Evolutionary conservation across 2,113 vertebrate species (phyloP), one percentile per base, ranked within the genome.

Genomic region (Corynorhinus townsendii): DNA sequence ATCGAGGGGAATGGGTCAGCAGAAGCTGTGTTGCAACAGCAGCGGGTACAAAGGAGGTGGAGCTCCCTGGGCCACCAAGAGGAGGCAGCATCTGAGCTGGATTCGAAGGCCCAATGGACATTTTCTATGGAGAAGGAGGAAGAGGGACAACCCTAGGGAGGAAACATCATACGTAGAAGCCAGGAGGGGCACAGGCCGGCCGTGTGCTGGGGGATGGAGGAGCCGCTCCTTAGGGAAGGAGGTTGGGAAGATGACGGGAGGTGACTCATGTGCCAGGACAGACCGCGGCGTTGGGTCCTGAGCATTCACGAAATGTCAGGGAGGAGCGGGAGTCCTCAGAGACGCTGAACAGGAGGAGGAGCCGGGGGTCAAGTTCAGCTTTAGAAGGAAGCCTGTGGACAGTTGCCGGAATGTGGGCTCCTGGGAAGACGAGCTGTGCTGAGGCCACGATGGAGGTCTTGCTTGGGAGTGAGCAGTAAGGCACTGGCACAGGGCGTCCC

Each of bases 361-460:
- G 35, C 20, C 14, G 3, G n/a, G 38, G 4, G 24, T 15, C 9
- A n/a, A 4, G 45, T 40, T 88, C 69, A 26, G 3, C 38, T 73
- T 82, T 47, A 62, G 16, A 79, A 68, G 59, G 16, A 59, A 72
- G 35, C 1, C 22, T 94, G 88, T 47, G 4, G 19, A n/a, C 24
- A 30, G 4, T 12, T 19, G 10, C 28, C 35, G 22, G 86, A 52
- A 54, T 26, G 9, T 2, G 77, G 20, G 1, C 22, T 15, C n/a
- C n/a, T 69, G 8, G 5, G 30, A 75, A 90, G 24, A 15, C 28
- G 24, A 28, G 26, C 17, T 75, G 77, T 1, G 4, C 49, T 73
- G 75, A 75, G 69, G 72, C 45, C 56, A 79, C 54, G 80, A 81
- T 88, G 83, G 88, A 88, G 73, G 54, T 24, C 8, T 76, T 24